These are phyloP conservation scores for Stichopus chloronotus DNA, from an alignment of 35 echinoderm and acorn worm species.

Conservation along the genomic window DNA sequence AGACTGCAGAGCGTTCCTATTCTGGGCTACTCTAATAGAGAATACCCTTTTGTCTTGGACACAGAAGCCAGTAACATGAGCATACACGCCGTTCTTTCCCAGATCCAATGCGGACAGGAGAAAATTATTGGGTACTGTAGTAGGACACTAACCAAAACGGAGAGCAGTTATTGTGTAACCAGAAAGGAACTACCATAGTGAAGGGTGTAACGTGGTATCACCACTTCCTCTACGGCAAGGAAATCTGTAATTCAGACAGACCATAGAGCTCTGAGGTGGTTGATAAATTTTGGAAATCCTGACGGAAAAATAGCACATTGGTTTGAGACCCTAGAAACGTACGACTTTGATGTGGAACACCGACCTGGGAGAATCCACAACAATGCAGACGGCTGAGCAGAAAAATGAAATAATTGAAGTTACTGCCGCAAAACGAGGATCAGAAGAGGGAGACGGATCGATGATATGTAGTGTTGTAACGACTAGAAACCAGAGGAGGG, in stretches of 20 bases:
- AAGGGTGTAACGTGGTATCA: background rate
- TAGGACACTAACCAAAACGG: background rate
- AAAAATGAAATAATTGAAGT: background rate
- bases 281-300: background rate
- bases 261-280: background rate
- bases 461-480: background rate
- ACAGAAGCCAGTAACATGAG: no score
- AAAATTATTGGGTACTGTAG: slow-evolving; percentile 11
- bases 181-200: background rate
- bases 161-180: background rate
- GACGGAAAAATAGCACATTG: background rate
- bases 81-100: no score
- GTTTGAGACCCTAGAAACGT: background rate
- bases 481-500: background rate
- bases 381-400: slow-evolving; percentile 33
- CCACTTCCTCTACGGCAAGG: background rate
- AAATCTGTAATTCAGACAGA: background rate
- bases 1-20: no score
- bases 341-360: background rate
- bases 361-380: slow-evolving; percentile 28
- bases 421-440: background rate
- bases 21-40: no score
- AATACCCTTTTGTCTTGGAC: no score
- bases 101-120: slow-evolving; percentile 20
- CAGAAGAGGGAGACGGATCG: background rate